Conservation (phyloP, 2,797 vertebrate genomes). For the Acanthurus lineatus region DNA sequence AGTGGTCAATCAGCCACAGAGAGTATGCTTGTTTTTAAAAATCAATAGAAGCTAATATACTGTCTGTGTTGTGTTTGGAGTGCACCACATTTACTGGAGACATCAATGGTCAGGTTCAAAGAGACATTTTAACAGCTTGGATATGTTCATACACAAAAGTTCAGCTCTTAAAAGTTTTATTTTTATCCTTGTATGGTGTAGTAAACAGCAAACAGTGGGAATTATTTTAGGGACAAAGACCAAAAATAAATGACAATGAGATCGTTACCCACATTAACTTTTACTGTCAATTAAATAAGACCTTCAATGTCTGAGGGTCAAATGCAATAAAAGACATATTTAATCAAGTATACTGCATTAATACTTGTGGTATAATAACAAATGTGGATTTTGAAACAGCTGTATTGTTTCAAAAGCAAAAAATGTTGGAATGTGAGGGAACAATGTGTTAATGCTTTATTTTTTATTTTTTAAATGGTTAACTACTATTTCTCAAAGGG, state of each 20-base stretch:
- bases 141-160: neutral
- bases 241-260: neutral
- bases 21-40: slow-evolving; percentile 29
- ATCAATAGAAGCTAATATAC: slow-evolving; percentile 39
- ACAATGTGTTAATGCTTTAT: neutral
- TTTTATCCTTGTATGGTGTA: neutral
- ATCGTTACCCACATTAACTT: neutral
- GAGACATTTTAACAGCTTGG: neutral
- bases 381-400: neutral
- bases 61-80: neutral
- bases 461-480: neutral
- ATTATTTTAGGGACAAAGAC: neutral
- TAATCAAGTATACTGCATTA: neutral
- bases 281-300: neutral
- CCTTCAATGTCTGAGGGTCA: neutral
- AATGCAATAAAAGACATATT: neutral
- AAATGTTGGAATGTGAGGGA: neutral
- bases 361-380: neutral
- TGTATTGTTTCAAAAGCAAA: neutral
- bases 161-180: neutral
- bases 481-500: neutral
- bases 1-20: slow-evolving; percentile 21
- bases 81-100: neutral
- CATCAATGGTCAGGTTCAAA: neutral
- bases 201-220: neutral